Evolutionary conservation across 2,888 invertebrate genomes (phyloP).

Genomic region (Elmis aenea): DNA sequence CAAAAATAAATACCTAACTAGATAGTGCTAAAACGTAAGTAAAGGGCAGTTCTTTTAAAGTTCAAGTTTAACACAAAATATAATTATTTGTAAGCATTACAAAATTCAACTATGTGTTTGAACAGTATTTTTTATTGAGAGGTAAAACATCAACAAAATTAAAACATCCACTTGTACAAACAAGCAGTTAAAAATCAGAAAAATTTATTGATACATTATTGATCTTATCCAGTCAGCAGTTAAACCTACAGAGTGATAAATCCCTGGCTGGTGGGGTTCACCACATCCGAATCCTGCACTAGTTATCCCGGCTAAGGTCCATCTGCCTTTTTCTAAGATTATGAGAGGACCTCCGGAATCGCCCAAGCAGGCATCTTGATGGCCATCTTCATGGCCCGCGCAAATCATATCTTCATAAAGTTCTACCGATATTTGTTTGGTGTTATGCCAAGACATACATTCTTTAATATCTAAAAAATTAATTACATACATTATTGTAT

Average conservation of each 20-base stretch:
- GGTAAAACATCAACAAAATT: too few species aligned
- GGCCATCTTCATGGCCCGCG: conserved; percentile 77
- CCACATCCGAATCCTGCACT: conserved; percentile 85
- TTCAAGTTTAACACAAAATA: too few species aligned
- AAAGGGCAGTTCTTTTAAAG: too few species aligned
- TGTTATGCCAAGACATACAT: conserved; percentile 76
- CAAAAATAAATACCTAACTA: too few species aligned
- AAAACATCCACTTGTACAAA: too few species aligned
- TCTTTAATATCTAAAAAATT: conserved; percentile 58
- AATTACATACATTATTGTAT: too few species aligned
- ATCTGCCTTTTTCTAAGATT: conserved; percentile 64
- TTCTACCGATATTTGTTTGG: conserved; percentile 73
- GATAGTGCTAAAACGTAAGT: too few species aligned
- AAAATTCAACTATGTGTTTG: too few species aligned
- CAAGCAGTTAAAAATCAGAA: too few species aligned
- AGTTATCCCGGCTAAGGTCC: conserved; percentile 75
- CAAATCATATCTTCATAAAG: conserved; percentile 76
- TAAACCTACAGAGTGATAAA: conserved; percentile 74
- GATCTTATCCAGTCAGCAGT: conserved; percentile 66
- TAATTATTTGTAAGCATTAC: too few species aligned
- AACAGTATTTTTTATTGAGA: too few species aligned
- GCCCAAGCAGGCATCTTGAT: conserved; percentile 77
- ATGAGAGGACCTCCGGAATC: conserved; percentile 78
- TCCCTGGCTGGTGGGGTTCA: conserved; percentile 79
- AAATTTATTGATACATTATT: conserved; percentile 41